phyloP scores from a whole-genome alignment of 2,797 vertebrate genomes.

The Danio choprae region DNA sequence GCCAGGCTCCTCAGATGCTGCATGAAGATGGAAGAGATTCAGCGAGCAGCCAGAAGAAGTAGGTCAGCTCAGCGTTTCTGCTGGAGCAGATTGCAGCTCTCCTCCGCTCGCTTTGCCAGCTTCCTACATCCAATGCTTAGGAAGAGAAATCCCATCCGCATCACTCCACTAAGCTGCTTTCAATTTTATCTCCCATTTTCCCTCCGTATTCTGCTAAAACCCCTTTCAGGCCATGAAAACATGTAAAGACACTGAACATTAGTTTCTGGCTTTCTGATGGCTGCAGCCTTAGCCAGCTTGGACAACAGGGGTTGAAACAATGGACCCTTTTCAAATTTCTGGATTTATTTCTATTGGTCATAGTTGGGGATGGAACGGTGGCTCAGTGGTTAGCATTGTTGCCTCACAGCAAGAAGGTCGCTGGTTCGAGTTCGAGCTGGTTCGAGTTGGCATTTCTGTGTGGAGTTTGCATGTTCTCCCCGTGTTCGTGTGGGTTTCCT shows the following conservation, averaged over 20 bases:
- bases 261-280: neutral
- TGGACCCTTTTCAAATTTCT: no score
- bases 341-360: no score
- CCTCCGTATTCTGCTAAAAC: conserved; percentile 55
- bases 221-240: conserved; percentile 37
- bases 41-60: conserved; percentile 70
- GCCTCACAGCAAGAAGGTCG: no score
- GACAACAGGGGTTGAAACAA: conserved; percentile 32
- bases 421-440: no score
- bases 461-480: no score
- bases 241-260: conserved; percentile 8
- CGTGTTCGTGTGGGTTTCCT: no score
- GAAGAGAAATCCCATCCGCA: conserved; percentile 74
- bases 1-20: neutral
- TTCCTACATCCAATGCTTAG: conserved; percentile 66
- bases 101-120: conserved; percentile 55
- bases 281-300: neutral
- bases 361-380: no score
- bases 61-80: conserved; percentile 78
- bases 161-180: conserved; percentile 78
- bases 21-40: conserved; percentile 34
- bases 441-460: no score
- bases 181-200: conserved; percentile 52
- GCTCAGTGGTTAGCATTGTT: no score
- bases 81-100: conserved; percentile 72